Evolutionary conservation across 2,888 invertebrate species (phyloP).

Genomic region (Noctua fimbriata): DNA sequence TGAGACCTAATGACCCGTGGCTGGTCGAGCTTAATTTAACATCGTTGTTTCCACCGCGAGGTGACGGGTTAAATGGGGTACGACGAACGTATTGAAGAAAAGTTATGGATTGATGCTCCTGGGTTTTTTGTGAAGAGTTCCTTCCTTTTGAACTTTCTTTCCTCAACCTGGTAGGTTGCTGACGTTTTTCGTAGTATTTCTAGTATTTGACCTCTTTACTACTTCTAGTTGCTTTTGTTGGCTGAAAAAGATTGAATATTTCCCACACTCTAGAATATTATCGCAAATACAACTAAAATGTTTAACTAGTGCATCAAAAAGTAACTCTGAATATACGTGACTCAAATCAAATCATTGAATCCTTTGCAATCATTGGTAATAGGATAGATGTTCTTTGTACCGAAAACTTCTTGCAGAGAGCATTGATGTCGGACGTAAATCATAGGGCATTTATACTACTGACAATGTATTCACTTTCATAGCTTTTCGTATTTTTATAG

Average conservation of each 20-base stretch:
- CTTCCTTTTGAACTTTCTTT: neutral
- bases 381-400: too few species aligned
- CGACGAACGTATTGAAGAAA: constrained; percentile 52
- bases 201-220: too few species aligned
- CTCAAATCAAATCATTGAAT: too few species aligned
- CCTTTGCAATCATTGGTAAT: too few species aligned
- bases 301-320: neutral
- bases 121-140: constrained; percentile 16
- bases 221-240: too few species aligned
- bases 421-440: neutral
- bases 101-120: constrained; percentile 38
- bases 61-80: constrained; percentile 72
- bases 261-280: too few species aligned
- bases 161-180: neutral
- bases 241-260: too few species aligned
- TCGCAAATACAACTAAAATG: neutral
- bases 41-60: constrained; percentile 74
- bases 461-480: too few species aligned
- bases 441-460: too few species aligned
- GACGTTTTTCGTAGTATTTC: too few species aligned
- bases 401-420: neutral
- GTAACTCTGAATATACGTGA: neutral
- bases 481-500: too few species aligned
- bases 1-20: constrained; percentile 80
- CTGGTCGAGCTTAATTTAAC: constrained; percentile 83